Evolutionary conservation across 2,888 invertebrate species (phyloP), one percentile per base, ranked within the genome.

Genomic region (Lobophora halterata): DNA sequence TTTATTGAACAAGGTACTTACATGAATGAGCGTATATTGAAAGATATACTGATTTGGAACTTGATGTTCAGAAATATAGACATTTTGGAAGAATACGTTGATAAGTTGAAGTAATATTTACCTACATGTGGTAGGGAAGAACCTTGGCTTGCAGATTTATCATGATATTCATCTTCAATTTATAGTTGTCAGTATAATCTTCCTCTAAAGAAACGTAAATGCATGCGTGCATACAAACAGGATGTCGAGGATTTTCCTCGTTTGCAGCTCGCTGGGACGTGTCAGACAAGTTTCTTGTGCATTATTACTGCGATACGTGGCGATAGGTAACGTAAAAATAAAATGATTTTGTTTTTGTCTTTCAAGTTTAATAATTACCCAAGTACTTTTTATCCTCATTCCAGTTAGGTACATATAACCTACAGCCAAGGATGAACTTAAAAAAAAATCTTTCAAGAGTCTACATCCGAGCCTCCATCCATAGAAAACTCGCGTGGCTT

Each of bases 201-300:
- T 50, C 52, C 52, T 63, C 52, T 46, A 52, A 54, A 61, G 46
- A 62, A 52, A 55, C 54, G 41, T 56, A 58, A 61, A 64, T 59
- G 55, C 61, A 64, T 65, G 57, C 57, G 53, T 65, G 65, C 65
- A 68, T 63, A 52, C 61, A 63, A 79, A 76, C 78, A 79, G 79
- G 77, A 79, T 76, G 66, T 71, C 40, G 61, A 65, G 59, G 65
- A 71, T 81, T 82, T 80, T 83, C 79, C 80, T 80, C 63, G 58
- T 76, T 52, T 60, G 51, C 58, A 52, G 61, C 62, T 49, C 46
- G 50, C 45, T 50, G 44, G 52, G 50, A 58, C 60, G 49, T 50
- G 67, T 62, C 52, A 30, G 57, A 55, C 57, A 43, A 59, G 61
- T 65, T n/a, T 65, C 60, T 60, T 52, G 58, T 57, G 50, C 58